Evolutionary conservation across 1,140 invertebrate genomes (phyloP).

Genomic region (Nylanderia fulva): DNA sequence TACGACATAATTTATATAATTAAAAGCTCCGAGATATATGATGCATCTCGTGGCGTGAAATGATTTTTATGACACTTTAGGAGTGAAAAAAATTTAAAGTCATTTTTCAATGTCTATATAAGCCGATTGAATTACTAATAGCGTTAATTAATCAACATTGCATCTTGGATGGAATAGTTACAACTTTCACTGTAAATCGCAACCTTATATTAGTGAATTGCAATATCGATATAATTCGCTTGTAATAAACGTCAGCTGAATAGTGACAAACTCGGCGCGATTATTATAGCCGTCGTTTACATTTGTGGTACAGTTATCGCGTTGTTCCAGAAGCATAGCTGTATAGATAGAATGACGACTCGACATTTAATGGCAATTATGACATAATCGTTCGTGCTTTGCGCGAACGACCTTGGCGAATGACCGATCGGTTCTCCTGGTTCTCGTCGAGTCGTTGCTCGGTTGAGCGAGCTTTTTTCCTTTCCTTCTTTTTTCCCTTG

Average conservation of each 20-base stretch:
- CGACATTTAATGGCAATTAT: constrained; percentile 16
- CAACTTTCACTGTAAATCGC: neutral
- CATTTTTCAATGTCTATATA: neutral
- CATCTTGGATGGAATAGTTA: neutral
- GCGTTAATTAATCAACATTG: neutral
- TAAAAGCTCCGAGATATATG: neutral
- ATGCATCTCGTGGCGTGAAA: neutral
- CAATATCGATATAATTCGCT: neutral
- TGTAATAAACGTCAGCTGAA: neutral
- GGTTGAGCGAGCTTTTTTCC: neutral
- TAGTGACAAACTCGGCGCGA: neutral
- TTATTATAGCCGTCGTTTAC: neutral
- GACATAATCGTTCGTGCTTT: constrained; percentile 36
- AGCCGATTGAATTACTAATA: neutral
- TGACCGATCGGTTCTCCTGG: neutral
- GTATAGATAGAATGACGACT: constrained; percentile 6
- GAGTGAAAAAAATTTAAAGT: neutral
- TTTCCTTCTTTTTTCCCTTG: constrained; percentile 17
- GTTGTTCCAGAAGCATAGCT: neutral
- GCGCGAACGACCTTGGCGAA: constrained; percentile 6
- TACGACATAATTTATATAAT: too few species aligned
- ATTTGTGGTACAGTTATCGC: too few species aligned
- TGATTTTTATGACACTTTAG: neutral
- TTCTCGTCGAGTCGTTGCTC: neutral
- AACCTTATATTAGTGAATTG: neutral